Conservation (phyloP, 2,113 vertebrate species). For the Pseudopodoces humilis region DNA sequence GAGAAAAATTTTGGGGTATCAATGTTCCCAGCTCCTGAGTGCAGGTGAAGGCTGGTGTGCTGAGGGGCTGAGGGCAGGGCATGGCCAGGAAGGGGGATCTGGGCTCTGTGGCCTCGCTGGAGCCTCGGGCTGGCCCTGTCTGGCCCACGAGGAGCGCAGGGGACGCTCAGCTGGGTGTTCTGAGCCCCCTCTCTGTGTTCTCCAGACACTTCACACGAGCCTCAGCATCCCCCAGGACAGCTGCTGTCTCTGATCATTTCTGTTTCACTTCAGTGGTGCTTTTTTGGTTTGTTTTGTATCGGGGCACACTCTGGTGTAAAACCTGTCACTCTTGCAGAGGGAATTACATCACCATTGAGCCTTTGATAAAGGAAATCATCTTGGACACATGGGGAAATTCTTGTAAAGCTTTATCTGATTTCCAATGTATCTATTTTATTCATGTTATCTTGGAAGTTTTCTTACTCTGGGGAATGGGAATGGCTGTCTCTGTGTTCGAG, state of each 20-base stretch:
- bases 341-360: constrained; percentile 28
- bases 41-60: neutral
- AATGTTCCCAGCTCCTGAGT: neutral
- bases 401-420: constrained; percentile 57
- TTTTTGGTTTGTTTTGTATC: constrained; percentile 1
- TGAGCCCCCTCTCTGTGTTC: neutral
- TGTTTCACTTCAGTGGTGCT: constrained; percentile 27
- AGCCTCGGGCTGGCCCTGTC: neutral
- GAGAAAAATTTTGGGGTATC: neutral
- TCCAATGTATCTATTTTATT: constrained; percentile 52
- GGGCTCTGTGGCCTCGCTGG: neutral
- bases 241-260: neutral
- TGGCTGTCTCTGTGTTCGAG: neutral
- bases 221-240: neutral
- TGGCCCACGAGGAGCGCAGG: neutral
- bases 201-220: neutral
- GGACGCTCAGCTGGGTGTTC: neutral
- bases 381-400: constrained; percentile 17
- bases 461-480: constrained; percentile 18
- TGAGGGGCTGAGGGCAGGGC: neutral
- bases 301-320: constrained; percentile 20
- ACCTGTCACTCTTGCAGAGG: neutral
- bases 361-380: constrained; percentile 49
- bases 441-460: constrained; percentile 22
- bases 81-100: neutral